These are phyloP conservation scores for Colletes collaris DNA, from an alignment of 2,888 invertebrate genomes.

Conservation along the genomic window DNA sequence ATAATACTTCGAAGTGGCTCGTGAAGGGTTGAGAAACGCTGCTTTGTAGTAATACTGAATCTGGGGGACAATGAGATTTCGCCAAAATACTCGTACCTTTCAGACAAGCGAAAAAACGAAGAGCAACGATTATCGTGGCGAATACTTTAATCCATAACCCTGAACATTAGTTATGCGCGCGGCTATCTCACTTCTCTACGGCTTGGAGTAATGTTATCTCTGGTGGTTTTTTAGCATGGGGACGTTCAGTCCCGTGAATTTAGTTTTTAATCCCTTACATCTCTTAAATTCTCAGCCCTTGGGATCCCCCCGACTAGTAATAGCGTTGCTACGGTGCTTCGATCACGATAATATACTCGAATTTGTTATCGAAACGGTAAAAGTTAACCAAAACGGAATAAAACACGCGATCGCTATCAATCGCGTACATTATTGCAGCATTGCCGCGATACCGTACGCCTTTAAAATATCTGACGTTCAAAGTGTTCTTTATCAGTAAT, in stretches of 20 bases:
- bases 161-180: constrained; percentile 37
- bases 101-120: not conserved
- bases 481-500: too few species aligned
- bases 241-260: constrained; percentile 12
- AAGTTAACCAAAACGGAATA: too few species aligned
- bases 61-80: not conserved
- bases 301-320: not conserved
- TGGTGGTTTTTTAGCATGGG: not conserved
- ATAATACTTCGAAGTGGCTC: too few species aligned
- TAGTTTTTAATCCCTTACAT: constrained; percentile 19
- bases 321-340: not conserved
- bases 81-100: not conserved
- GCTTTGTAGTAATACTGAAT: not conserved
- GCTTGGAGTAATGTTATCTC: constrained; percentile 39
- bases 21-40: too few species aligned
- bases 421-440: too few species aligned
- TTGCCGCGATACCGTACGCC: too few species aligned
- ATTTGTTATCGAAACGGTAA: too few species aligned
- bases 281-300: constrained; percentile 12
- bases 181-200: constrained; percentile 31
- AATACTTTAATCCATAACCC: constrained; percentile 39
- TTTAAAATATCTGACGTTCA: too few species aligned
- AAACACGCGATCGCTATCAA: too few species aligned
- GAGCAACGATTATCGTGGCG: constrained; percentile 17
- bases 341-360: not conserved